Conservation (phyloP, 2,113 vertebrate species). For the Mormyrus lacerda region DNA sequence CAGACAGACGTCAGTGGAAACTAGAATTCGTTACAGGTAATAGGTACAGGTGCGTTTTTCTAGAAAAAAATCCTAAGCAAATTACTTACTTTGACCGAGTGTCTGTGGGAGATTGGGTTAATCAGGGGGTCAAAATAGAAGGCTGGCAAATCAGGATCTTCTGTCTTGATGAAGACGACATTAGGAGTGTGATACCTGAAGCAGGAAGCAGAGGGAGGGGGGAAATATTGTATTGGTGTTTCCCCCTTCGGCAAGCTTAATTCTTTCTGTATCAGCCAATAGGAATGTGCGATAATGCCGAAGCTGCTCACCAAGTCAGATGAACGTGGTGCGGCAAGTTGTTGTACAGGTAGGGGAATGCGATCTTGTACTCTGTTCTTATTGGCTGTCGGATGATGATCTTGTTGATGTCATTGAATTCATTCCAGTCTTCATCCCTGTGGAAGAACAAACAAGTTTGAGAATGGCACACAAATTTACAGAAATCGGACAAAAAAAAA, state of each 20-base stretch:
- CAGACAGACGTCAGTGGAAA: not conserved
- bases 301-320: conserved; percentile 80
- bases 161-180: conserved; percentile 97
- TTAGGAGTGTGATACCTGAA: conserved; percentile 96
- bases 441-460: not conserved
- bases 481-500: not conserved
- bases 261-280: not conserved
- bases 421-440: conserved; percentile 99
- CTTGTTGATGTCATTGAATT: conserved; percentile 99
- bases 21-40: not conserved
- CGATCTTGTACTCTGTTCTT: conserved; percentile 96
- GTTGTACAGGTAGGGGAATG: conserved; percentile 95
- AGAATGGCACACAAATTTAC: not conserved
- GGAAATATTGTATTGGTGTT: not conserved
- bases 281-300: not conserved
- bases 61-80: not conserved
- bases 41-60: not conserved
- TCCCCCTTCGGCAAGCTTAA: not conserved
- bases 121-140: conserved; percentile 98
- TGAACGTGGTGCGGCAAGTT: conserved; percentile 97
- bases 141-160: conserved; percentile 95
- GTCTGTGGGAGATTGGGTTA: conserved; percentile 96
- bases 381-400: conserved; percentile 98
- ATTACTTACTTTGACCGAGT: conserved; percentile 85
- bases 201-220: not conserved